These are phyloP conservation scores for Eulemur mongoz DNA, from an alignment of 2,797 vertebrate species.

Conservation along the genomic window DNA sequence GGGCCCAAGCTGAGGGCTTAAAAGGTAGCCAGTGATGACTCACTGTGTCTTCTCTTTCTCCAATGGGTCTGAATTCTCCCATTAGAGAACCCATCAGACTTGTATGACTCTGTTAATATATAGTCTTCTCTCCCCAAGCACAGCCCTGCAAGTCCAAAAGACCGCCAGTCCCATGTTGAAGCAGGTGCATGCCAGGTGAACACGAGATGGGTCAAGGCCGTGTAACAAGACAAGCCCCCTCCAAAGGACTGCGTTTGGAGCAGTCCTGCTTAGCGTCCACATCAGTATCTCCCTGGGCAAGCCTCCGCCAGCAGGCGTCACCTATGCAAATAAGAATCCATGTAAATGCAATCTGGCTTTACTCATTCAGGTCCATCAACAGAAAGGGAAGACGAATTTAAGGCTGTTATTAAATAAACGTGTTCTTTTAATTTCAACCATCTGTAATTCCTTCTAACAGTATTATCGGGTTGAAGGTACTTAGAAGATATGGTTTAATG, in stretches of 20 bases:
- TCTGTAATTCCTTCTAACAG: conserved; percentile 56
- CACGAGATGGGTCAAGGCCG: background rate
- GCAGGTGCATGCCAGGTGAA: background rate
- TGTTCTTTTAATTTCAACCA: conserved; percentile 21
- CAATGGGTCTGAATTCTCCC: background rate
- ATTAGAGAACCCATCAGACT: background rate
- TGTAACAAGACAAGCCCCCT: background rate
- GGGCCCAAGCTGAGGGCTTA: background rate
- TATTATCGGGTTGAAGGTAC: conserved; percentile 44
- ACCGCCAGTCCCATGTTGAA: background rate
- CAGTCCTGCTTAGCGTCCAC: background rate
- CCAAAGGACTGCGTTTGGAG: background rate
- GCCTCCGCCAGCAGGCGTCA: background rate
- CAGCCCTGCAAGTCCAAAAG: background rate
- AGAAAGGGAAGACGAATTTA: conserved; percentile 33
- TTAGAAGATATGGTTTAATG: conserved; percentile 61
- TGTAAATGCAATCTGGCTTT: background rate
- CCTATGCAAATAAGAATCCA: background rate
- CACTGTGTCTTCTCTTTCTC: background rate
- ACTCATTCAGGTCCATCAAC: background rate
- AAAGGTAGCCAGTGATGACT: background rate
- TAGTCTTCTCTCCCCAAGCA: background rate
- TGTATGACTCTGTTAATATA: background rate
- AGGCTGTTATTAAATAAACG: conserved; percentile 58
- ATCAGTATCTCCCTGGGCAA: background rate